Conservation (phyloP, 2,797 vertebrate genomes). For the Pantherophis vulpinus region DNA sequence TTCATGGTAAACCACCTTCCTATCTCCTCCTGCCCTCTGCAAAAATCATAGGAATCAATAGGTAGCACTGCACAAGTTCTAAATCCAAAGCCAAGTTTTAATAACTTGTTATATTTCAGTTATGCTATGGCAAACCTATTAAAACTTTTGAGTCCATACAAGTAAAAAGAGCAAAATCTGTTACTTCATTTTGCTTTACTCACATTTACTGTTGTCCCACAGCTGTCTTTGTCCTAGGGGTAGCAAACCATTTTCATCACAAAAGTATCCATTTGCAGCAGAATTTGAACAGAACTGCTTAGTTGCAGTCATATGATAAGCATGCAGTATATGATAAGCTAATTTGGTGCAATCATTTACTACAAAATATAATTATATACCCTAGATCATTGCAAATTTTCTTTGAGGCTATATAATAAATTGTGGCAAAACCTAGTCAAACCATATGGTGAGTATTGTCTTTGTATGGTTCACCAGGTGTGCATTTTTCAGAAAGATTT, state of each 20-base stretch:
- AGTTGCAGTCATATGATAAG: neutral
- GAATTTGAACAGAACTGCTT: neutral
- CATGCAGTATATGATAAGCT: neutral
- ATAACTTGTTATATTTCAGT: neutral
- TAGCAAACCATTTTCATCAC: neutral
- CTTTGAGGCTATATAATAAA: neutral
- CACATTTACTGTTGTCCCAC: neutral
- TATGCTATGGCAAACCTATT: neutral
- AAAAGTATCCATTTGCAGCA: neutral
- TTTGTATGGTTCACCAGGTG: neutral
- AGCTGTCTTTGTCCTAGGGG: neutral
- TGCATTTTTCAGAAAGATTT: neutral
- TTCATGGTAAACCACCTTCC: neutral
- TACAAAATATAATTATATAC: neutral
- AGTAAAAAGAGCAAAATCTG: neutral
- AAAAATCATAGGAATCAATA: neutral
- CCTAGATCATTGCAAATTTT: neutral
- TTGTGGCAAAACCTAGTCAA: neutral
- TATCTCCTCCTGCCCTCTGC: neutral
- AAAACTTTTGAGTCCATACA: neutral
- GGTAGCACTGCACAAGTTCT: neutral
- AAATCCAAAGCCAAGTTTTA: neutral
- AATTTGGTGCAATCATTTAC: neutral
- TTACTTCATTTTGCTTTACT: constrained; percentile 9
- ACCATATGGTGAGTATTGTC: neutral